Evolutionary conservation across 2,797 vertebrate genomes (phyloP).

Genomic region (Lutjanus argentimaculatus): DNA sequence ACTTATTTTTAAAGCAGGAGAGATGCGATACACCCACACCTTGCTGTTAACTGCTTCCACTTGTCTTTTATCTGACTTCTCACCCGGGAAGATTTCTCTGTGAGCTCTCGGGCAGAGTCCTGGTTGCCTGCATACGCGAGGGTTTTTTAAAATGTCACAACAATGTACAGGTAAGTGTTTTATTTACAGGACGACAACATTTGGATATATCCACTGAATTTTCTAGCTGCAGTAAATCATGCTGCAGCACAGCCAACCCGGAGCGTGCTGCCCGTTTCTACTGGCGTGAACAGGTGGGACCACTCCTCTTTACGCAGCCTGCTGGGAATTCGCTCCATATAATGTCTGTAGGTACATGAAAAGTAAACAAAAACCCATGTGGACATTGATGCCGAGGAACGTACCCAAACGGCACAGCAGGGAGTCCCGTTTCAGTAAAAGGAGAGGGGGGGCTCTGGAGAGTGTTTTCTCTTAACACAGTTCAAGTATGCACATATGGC

Average conservation of each 20-base stretch:
- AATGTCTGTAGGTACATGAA: conserved; percentile 48
- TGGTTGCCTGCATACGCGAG: conserved; percentile 11
- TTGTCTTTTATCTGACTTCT: conserved; percentile 10
- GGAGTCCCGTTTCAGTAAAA: conserved; percentile 82
- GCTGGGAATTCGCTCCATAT: conserved; percentile 51
- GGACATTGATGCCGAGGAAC: conserved; percentile 39
- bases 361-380: conserved; percentile 47
- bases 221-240: conserved; percentile 91
- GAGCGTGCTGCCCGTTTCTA: conserved; percentile 27
- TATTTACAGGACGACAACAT: conserved; percentile 78
- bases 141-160: conserved; percentile 41
- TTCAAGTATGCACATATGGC: conserved; percentile 87
- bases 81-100: background rate
- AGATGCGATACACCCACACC: background rate
- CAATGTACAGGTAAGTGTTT: conserved; percentile 64
- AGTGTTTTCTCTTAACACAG: conserved; percentile 80
- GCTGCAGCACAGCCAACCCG: conserved; percentile 64
- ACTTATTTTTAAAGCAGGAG: background rate
- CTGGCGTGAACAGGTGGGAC: conserved; percentile 35
- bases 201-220: conserved; percentile 89
- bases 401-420: conserved; percentile 80
- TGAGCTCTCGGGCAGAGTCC: conserved; percentile 10
- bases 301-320: conserved; percentile 40
- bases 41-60: background rate
- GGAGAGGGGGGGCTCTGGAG: conserved; percentile 75